Evolutionary conservation across 2,888 invertebrate genomes (phyloP).

Genomic region (Callyntrura sp.): DNA sequence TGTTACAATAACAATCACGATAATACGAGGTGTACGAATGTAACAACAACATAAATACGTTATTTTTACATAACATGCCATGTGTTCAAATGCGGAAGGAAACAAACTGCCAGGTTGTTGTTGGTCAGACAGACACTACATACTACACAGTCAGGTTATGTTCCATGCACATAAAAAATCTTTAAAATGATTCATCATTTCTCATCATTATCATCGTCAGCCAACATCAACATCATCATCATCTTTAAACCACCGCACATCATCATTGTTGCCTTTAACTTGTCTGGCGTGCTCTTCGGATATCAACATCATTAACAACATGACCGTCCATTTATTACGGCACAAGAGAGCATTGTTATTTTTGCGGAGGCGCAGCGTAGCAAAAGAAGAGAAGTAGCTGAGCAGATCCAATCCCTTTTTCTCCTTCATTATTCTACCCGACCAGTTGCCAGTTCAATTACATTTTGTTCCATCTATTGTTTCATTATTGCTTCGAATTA

Average conservation of each 20-base stretch:
- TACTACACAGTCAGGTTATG: not conserved
- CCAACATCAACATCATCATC: not conserved
- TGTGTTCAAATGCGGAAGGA: conserved; percentile 19
- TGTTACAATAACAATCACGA: not conserved
- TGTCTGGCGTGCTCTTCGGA: not conserved
- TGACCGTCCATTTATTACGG: not conserved
- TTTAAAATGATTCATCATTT: not conserved
- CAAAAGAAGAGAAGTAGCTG: conserved; percentile 14
- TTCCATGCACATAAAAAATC: not conserved
- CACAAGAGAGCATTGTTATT: conserved; percentile 6
- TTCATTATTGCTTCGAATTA: conserved; percentile 29
- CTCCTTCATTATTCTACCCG: conserved; percentile 30
- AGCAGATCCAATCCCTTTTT: conserved; percentile 32
- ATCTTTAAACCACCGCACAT: not conserved
- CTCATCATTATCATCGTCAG: conserved; percentile 1
- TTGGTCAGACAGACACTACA: not conserved
- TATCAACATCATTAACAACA: not conserved
- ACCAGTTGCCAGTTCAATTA: conserved; percentile 23
- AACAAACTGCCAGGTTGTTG: not conserved
- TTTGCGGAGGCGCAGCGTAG: conserved; percentile 41
- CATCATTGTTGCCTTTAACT: not conserved
- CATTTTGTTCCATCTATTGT: conserved; percentile 42
- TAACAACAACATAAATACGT: not conserved
- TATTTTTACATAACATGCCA: not conserved
- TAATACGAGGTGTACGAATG: no score